phyloP scores from a whole-genome alignment of 2,113 vertebrate genomes.

The Planiliza haematocheilus region DNA sequence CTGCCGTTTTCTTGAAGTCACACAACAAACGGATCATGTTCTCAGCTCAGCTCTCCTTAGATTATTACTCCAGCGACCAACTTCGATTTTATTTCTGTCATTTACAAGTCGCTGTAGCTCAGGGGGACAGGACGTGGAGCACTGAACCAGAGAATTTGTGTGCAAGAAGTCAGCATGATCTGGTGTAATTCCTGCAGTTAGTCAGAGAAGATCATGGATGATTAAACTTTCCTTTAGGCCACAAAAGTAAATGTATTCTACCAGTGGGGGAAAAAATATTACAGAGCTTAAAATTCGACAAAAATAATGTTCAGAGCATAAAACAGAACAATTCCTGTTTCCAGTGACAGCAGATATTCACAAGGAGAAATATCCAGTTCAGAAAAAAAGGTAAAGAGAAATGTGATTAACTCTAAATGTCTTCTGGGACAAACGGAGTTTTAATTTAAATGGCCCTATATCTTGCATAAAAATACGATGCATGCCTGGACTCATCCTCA shows the following conservation, averaged over 20 bases:
- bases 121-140: background rate
- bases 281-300: too few relatives aligned
- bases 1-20: too few relatives aligned
- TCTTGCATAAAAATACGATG: too few relatives aligned
- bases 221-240: constrained; percentile 17
- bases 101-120: constrained; percentile 3
- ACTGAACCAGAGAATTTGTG: constrained; percentile 5
- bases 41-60: background rate
- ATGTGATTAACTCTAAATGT: too few relatives aligned
- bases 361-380: too few relatives aligned
- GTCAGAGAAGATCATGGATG: constrained; percentile 18
- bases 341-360: too few relatives aligned
- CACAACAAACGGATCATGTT: background rate
- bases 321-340: too few relatives aligned
- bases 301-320: too few relatives aligned
- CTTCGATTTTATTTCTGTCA: constrained; percentile 15
- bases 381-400: too few relatives aligned
- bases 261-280: too few relatives aligned
- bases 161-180: background rate
- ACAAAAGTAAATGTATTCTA: constrained; percentile 7
- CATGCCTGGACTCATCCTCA: background rate
- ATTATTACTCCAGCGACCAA: background rate
- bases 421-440: too few relatives aligned
- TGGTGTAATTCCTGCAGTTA: constrained; percentile 4
- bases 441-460: too few relatives aligned